phyloP scores from a whole-genome alignment of 2,888 invertebrate genomes.

The Tachina lurida region DNA sequence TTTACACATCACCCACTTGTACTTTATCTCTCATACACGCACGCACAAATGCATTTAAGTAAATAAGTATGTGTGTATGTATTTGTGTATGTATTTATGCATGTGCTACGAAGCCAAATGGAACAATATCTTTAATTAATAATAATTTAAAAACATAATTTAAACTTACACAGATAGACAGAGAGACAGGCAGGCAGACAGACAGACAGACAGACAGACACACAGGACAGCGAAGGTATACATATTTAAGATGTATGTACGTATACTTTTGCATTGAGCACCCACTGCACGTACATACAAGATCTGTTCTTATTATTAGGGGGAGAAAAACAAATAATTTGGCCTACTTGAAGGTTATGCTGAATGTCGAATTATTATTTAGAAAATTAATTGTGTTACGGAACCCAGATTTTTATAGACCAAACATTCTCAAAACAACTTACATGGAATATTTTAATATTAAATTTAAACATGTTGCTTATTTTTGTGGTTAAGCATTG shows the following conservation, averaged over 20 bases:
- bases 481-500: too few species aligned
- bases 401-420: too few species aligned
- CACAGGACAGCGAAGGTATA: background rate
- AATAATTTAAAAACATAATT: slow-evolving; percentile 61
- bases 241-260: background rate
- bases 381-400: too few species aligned
- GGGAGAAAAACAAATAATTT: too few species aligned
- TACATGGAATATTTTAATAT: too few species aligned
- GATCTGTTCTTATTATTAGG: too few species aligned
- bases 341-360: too few species aligned
- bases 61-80: background rate
- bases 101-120: slow-evolving; percentile 21
- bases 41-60: slow-evolving; percentile 2
- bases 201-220: background rate
- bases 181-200: background rate
- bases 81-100: background rate
- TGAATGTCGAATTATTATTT: too few species aligned
- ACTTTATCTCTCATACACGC: background rate
- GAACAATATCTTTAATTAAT: slow-evolving; percentile 63
- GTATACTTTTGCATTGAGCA: too few species aligned
- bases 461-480: too few species aligned
- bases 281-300: too few species aligned
- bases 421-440: too few species aligned
- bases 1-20: slow-evolving; percentile 31
- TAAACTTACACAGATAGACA: slow-evolving; percentile 45